A percentile compares a stretch with the other conserved stretches of the same genome.
Conservation (phyloP, 2,113 vertebrate genomes). For the Seriola dumerili region DNA sequence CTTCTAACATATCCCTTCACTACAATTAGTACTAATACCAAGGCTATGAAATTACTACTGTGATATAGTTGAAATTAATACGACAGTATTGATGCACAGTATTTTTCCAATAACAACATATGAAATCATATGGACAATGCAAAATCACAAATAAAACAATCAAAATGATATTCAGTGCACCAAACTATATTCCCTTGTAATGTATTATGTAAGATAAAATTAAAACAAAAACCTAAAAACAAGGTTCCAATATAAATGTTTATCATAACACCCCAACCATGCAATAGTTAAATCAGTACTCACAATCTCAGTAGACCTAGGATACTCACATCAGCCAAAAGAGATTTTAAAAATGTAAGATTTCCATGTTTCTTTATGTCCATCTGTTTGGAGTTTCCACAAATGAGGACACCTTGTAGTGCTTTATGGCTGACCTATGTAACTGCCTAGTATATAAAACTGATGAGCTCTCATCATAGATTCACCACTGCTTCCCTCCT, state of each 20-base stretch:
- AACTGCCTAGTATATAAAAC: conserved; percentile 3
- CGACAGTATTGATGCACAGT: background rate
- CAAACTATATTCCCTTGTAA: background rate
- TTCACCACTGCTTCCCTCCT: background rate
- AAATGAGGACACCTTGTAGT: background rate
- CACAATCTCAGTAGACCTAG: background rate
- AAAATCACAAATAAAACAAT: background rate
- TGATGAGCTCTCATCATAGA: conserved; percentile 6
- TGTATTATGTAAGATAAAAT: background rate
- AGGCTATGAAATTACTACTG: no score
- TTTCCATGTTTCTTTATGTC: background rate
- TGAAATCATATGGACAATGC: no score
- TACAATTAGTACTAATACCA: background rate
- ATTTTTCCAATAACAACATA: background rate
- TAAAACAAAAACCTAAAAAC: background rate
- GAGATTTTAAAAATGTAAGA: background rate
- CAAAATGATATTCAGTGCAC: background rate
- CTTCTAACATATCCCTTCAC: background rate
- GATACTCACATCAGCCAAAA: background rate
- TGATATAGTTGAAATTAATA: background rate
- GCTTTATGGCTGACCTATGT: background rate
- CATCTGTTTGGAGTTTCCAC: background rate
- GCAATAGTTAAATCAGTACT: background rate
- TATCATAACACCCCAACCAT: background rate
- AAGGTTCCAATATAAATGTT: background rate